phyloP scores from a whole-genome alignment of 1,140 invertebrate genomes.

The Brachionus paranguensis region DNA sequence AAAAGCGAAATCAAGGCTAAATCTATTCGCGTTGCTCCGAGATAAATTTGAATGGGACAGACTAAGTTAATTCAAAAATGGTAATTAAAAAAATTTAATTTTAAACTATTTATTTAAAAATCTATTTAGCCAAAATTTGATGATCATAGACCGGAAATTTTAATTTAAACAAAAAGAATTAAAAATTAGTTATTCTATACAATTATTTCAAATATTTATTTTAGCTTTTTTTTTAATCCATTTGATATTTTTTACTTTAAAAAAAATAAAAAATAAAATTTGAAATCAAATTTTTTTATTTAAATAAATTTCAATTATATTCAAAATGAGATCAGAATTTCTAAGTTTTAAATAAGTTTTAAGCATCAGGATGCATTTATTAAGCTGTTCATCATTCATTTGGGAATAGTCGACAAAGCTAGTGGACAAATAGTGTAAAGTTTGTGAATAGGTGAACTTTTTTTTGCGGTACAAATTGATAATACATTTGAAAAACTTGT shows the following conservation, averaged over 20 bases:
- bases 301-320: conserved; percentile 30
- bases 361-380: not conserved
- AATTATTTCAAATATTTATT: not conserved
- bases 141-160: not conserved
- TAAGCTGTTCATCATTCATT: not conserved
- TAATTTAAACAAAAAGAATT: not conserved
- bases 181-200: not conserved
- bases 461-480: not conserved
- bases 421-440: not conserved
- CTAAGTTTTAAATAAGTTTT: not conserved
- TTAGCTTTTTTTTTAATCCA: not conserved
- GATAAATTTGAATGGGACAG: too few species aligned
- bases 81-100: not conserved
- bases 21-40: too few species aligned
- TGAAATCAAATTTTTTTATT: not conserved
- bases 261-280: not conserved
- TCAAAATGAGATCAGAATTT: conserved; percentile 20
- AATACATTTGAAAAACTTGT: conserved; percentile 27
- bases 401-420: not conserved
- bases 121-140: too few species aligned
- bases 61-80: not conserved
- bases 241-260: not conserved
- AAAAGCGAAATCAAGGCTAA: not conserved
- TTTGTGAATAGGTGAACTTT: not conserved
- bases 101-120: not conserved